These are phyloP conservation scores for Trachelus tabidus DNA, from an alignment of 2,888 invertebrate genomes.

Conservation along the genomic window DNA sequence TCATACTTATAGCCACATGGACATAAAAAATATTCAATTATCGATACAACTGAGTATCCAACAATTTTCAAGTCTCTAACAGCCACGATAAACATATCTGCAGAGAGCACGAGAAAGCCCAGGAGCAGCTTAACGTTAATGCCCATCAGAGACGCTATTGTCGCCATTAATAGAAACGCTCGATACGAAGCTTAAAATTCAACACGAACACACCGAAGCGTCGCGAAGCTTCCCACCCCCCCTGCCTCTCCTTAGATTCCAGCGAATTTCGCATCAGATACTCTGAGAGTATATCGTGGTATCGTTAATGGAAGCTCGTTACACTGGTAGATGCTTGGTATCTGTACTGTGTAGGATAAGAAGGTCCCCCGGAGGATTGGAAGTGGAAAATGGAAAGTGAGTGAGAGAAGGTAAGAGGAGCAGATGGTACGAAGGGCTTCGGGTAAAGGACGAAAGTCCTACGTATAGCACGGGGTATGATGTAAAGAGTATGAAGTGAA, in stretches of 20 bases:
- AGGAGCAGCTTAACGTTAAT: too few relatives aligned
- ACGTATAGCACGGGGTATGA: not conserved
- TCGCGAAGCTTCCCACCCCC: not conserved
- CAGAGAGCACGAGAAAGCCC: too few relatives aligned
- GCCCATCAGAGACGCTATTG: too few relatives aligned
- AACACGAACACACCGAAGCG: not conserved
- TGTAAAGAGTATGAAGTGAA: not conserved
- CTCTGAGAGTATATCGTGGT: not conserved
- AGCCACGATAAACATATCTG: too few relatives aligned
- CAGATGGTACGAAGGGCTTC: not conserved
- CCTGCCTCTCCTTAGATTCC: not conserved
- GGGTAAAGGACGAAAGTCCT: not conserved
- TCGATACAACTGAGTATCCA: too few relatives aligned
- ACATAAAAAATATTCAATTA: too few relatives aligned
- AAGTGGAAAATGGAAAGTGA: not conserved
- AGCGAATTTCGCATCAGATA: not conserved
- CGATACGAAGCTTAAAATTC: too few relatives aligned
- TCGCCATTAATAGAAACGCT: too few relatives aligned
- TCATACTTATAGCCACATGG: too few relatives aligned
- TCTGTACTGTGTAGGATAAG: not conserved
- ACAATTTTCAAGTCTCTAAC: too few relatives aligned
- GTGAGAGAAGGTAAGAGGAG: not conserved
- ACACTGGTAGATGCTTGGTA: not conserved
- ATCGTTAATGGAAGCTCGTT: not conserved
- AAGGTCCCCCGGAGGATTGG: not conserved